A percentile compares a stretch with the other conserved stretches of the same genome.
Conservation (phyloP, 2,888 invertebrate genomes). For the Elaeidobius kamerunicus region DNA sequence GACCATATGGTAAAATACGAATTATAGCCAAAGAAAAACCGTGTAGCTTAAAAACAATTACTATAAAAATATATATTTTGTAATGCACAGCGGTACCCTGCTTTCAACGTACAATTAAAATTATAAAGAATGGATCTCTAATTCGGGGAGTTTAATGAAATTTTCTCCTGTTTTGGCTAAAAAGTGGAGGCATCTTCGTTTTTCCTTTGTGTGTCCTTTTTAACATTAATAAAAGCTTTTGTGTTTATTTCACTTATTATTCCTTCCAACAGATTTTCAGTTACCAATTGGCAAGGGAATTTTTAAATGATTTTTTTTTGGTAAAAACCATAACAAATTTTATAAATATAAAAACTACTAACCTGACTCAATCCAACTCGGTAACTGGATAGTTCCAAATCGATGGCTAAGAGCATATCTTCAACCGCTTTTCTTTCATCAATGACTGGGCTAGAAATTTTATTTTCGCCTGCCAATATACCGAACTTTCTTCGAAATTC, state of each 20-base stretch:
- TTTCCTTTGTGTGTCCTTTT: too few species aligned
- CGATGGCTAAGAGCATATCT: constrained; percentile 78
- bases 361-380: constrained; percentile 92
- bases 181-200: too few species aligned
- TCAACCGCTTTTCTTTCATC: constrained; percentile 70
- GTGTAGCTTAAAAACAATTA: too few species aligned
- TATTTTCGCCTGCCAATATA: constrained; percentile 53
- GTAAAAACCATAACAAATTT: not conserved
- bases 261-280: not conserved
- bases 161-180: too few species aligned
- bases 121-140: too few species aligned
- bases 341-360: constrained; percentile 46
- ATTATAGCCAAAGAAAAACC: too few species aligned
- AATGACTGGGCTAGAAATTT: constrained; percentile 47
- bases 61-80: too few species aligned
- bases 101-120: too few species aligned
- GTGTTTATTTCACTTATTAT: not conserved
- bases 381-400: constrained; percentile 82
- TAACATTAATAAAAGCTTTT: too few species aligned
- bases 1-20: too few species aligned
- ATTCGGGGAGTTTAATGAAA: too few species aligned
- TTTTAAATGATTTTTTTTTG: not conserved
- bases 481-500: constrained; percentile 87
- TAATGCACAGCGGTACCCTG: too few species aligned
- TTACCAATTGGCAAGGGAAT: not conserved